Evolutionary conservation across 37 sponge, comb jelly and placozoan species (phyloP).

Genomic region (Geodia barretti): DNA sequence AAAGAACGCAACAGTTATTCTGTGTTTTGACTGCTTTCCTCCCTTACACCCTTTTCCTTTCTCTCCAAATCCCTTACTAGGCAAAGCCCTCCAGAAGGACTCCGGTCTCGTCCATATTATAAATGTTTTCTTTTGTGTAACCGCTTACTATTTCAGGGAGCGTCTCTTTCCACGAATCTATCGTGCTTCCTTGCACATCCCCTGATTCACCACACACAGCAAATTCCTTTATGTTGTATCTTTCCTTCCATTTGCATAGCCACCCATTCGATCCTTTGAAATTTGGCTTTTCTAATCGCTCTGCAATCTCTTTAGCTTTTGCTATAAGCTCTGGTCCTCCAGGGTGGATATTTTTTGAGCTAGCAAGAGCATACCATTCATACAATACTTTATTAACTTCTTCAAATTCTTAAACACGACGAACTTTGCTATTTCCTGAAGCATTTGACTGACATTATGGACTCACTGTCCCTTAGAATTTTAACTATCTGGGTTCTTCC

Average conservation of each 20-base stretch:
- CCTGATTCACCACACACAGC: no score
- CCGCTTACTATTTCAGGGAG: slow-evolving; percentile 29
- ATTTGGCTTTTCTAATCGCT: slow-evolving; percentile 17
- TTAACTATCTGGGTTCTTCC: no score
- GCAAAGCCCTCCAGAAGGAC: slow-evolving; percentile 55
- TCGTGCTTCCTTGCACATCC: no score
- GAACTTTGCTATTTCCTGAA: no score
- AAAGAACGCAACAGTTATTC: slow-evolving; percentile 57
- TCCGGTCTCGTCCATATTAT: slow-evolving; percentile 30
- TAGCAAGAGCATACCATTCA: slow-evolving; percentile 33
- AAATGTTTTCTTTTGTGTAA: slow-evolving; percentile 11
- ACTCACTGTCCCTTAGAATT: no score
- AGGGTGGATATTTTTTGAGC: no score
- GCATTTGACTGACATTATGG: no score
- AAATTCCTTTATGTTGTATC: background rate
- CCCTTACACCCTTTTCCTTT: slow-evolving; percentile 51
- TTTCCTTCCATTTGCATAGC: slow-evolving; percentile 37
- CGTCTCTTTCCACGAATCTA: slow-evolving; percentile 36
- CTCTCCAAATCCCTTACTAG: slow-evolving; percentile 55
- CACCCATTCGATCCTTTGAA: slow-evolving; percentile 60
- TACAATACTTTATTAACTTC: slow-evolving; percentile 28
- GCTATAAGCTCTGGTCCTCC: slow-evolving; percentile 27
- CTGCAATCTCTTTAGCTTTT: slow-evolving; percentile 54
- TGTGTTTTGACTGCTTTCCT: slow-evolving; percentile 35
- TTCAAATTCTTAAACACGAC: background rate